Base-by-base conservation (phyloP, 2,113 vertebrate species). In the Grammomys dolichurus region DNA sequence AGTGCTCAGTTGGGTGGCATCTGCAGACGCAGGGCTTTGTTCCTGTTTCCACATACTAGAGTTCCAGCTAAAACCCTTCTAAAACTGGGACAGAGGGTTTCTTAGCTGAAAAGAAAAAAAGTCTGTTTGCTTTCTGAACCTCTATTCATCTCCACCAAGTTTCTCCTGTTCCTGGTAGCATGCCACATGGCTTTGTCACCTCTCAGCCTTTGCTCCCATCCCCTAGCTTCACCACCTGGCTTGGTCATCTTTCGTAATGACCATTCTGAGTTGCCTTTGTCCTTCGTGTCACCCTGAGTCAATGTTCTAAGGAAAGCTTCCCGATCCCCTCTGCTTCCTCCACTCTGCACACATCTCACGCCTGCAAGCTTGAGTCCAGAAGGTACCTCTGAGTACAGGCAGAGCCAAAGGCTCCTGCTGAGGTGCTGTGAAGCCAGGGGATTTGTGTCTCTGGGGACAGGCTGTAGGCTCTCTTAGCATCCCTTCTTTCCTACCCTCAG, bases 41-140 rank as follows among this genome's bases (percentile, higher is more conserved):
- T 92, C 65, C 56, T 17, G 10, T 58, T 60, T 91, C 31, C 63
- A 12, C 7, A 5, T 46, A 46, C 4, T 88, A 77, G 58, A 3
- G 56, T 95, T 91, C 69, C 56, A 54, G 17, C 70, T 96, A 24
- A 58, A 76, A 76, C 40, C 78, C 92, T 48, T 43, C 65, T 60
- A 77, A 76, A 93, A 93, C 54, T 84, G 56, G 54, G 63, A 24
- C 60, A 84, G 90, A 92, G 36, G 87, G 28, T 90, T 94, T 95
- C 75, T 86, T 77, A 77, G 31, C 56, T 88, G 84, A 36, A 67
- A 26, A 19, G 16, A 16, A 69, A 26, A 65, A 26, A 65, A 65
- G 7, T 20, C 63, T 60, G 28, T 33, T 48, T 56, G 19, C 6
- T n/a, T 56, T 70, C 54, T n/a, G 75, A 95, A 51, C 43, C 28